Evolutionary conservation across 1,140 invertebrate genomes (phyloP).

Genomic region (Diorhabda sublineata): DNA sequence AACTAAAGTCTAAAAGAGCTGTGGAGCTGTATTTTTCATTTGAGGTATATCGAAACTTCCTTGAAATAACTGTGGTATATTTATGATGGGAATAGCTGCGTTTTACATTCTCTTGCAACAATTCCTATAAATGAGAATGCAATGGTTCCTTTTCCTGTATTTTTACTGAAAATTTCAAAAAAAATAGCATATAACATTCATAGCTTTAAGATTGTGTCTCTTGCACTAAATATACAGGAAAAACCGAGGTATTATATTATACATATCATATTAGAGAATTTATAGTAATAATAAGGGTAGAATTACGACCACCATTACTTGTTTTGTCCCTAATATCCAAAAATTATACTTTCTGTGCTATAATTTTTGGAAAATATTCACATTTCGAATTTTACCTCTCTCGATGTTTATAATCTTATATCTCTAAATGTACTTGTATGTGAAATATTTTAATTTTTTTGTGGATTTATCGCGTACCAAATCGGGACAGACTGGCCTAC

Average conservation of each 20-base stretch:
- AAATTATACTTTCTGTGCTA: too few species aligned
- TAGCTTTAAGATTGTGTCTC: conserved; percentile 42
- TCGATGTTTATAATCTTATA: conserved; percentile 30
- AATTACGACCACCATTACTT: conserved; percentile 8
- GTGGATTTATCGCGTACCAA: conserved; percentile 25
- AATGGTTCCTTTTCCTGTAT: background rate
- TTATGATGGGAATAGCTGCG: too few species aligned
- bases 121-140: background rate
- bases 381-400: conserved; percentile 11
- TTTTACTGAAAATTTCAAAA: background rate
- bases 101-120: too few species aligned
- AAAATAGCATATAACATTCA: conserved; percentile 12
- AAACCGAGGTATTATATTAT: conserved; percentile 18
- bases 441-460: conserved; percentile 13
- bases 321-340: background rate
- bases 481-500: conserved; percentile 31
- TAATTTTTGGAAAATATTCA: too few species aligned
- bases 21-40: too few species aligned
- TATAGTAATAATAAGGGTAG: conserved; percentile 5
- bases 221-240: conserved; percentile 22
- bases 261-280: conserved; percentile 34
- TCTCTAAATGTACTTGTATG: conserved; percentile 22
- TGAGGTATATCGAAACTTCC: too few species aligned
- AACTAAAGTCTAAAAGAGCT: too few species aligned
- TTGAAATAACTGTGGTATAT: too few species aligned